Conservation (phyloP, 2,888 invertebrate genomes). For the Galeopsomyia nigrocyanea region DNA sequence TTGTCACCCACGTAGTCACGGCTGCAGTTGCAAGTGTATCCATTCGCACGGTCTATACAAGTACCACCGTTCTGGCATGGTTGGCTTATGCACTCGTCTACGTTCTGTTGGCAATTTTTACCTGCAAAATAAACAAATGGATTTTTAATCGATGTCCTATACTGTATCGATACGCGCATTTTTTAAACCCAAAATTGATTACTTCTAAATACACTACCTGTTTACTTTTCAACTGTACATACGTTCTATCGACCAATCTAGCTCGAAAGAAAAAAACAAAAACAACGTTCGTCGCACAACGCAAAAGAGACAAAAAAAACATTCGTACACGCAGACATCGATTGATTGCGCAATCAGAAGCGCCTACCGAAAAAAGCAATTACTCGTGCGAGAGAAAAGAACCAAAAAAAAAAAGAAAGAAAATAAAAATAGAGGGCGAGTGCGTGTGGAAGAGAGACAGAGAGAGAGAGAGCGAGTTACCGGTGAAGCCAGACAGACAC, state of each 20-base stretch:
- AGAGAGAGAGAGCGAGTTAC: slow-evolving; percentile 60
- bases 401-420: no score
- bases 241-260: no score
- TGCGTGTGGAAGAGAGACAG: neutral
- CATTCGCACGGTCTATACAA: slow-evolving; percentile 71
- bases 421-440: no score
- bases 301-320: neutral
- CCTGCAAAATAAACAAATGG: slow-evolving; percentile 62
- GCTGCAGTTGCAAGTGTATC: slow-evolving; percentile 73
- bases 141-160: no score
- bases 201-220: neutral
- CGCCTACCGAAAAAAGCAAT: no score
- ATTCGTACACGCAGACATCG: neutral
- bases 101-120: slow-evolving; percentile 71
- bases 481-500: slow-evolving; percentile 74
- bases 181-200: neutral
- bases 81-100: slow-evolving; percentile 70
- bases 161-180: neutral
- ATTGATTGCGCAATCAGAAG: no score
- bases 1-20: slow-evolving; percentile 72
- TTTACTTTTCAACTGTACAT: neutral
- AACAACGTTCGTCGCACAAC: neutral
- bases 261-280: neutral
- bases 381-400: no score
- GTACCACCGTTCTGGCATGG: slow-evolving; percentile 73